Evolutionary conservation across 2,797 vertebrate genomes (phyloP), one percentile per base, ranked within the genome.

Genomic region (Astyanax mexicanus): DNA sequence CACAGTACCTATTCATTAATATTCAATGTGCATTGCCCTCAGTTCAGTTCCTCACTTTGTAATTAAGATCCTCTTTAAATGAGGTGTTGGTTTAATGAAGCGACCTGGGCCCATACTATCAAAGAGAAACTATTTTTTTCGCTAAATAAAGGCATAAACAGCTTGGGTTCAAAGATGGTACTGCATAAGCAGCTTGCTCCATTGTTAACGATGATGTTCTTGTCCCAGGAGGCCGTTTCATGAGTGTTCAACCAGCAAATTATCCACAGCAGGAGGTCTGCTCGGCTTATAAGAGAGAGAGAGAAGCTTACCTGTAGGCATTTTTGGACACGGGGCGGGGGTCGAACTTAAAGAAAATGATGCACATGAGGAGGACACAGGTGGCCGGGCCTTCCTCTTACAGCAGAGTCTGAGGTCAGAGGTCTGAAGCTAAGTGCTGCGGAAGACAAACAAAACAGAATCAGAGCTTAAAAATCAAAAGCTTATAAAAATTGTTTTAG

Each of bases 261-360:
- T 32, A 5, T 32, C 29, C 29, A 5, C 29, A 29, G 5, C 29
- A 32, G 5, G 5, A 29, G 29, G 29, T 5, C 29, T 32, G 29
- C 29, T 29, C 32, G 29, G 5, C 1, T 17, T 29, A n/a, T 1
- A 12, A 12, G 55, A 57, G 17, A 29, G 29, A 29, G 4, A 5
- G 15, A 12, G 25, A 54, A 45, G 3, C 27, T 90, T 93, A 98
- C 97, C 98, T 99, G 94, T 99, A 99, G 0, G 96, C 97, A 93
- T 96, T 98, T 95, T 96, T 98, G 87, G 97, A 98, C 80, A 91
- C 95, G 73, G 97, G 97, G 19, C 94, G 95, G 66, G 97, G 97
- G 87, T 99, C 96, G 72, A 98, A 98, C 93, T 98, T 98, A 87
- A 98, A 97, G 84, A 99, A 97, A 89, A 99, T 96, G 88, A 99